A percentile compares a stretch with the other conserved stretches of the same genome.
Evolutionary conservation across 2,797 vertebrate species (phyloP).

Genomic region (Notoglanidium macrostoma): DNA sequence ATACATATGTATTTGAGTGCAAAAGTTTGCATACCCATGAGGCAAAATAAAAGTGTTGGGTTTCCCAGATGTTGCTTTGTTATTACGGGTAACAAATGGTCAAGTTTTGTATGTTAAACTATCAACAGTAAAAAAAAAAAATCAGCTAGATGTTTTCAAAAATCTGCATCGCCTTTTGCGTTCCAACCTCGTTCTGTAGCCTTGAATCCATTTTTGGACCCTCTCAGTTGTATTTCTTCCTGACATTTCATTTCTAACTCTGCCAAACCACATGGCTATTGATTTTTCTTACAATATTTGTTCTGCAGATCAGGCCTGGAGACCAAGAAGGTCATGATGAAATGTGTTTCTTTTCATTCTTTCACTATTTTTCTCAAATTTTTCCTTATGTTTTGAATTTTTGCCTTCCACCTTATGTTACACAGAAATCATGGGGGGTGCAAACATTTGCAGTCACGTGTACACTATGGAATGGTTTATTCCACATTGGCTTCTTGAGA

Average conservation of each 20-base stretch:
- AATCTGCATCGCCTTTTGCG: not conserved
- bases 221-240: slow-evolving; percentile 1
- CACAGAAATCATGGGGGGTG: not conserved
- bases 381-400: not conserved
- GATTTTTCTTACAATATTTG: slow-evolving; percentile 15
- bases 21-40: not conserved
- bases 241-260: slow-evolving; percentile 5
- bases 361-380: not conserved
- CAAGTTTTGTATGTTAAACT: not conserved
- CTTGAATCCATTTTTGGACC: slow-evolving; percentile 3
- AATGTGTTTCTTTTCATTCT: not conserved
- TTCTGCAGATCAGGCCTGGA: not conserved
- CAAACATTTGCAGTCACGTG: not conserved
- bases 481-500: not conserved
- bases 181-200: not conserved
- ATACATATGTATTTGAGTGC: not conserved
- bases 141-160: not conserved
- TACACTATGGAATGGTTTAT: not conserved
- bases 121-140: not conserved
- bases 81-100: not conserved
- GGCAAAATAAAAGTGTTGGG: not conserved
- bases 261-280: slow-evolving; percentile 20
- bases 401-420: not conserved
- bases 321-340: not conserved
- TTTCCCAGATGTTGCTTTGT: not conserved